Conservation (phyloP, 2,888 invertebrate species). For the Andrena praecox region DNA sequence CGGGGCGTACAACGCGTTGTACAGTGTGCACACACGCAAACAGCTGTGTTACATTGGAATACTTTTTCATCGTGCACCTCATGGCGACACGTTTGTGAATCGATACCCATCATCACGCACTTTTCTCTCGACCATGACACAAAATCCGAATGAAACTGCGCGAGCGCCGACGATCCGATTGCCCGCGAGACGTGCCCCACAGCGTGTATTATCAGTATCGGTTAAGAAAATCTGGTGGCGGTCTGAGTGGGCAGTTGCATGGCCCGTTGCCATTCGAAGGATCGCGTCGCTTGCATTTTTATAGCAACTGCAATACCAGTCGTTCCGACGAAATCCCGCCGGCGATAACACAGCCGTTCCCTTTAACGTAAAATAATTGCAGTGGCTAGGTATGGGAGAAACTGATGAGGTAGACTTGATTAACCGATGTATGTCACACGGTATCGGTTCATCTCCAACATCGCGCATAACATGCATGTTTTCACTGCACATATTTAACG, state of each 20-base stretch:
- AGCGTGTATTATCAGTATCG: background rate
- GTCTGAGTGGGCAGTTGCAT: background rate
- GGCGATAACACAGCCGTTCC: too few relatives aligned
- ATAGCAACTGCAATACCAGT: background rate
- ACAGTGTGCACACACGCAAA: background rate
- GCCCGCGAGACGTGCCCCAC: background rate
- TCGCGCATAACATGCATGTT: background rate
- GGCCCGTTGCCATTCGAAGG: background rate
- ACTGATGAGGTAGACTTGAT: too few relatives aligned
- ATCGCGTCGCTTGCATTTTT: background rate
- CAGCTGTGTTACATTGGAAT: background rate
- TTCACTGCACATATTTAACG: background rate
- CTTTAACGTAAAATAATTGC: too few relatives aligned
- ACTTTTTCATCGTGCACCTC: background rate
- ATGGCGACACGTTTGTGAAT: slow-evolving; percentile 37
- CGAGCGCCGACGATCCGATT: background rate
- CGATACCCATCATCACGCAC: slow-evolving; percentile 63
- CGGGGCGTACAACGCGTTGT: background rate
- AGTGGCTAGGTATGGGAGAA: too few relatives aligned
- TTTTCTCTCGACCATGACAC: slow-evolving; percentile 52
- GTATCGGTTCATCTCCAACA: too few relatives aligned
- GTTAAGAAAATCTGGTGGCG: background rate
- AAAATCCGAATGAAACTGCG: slow-evolving; percentile 26
- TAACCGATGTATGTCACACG: too few relatives aligned
- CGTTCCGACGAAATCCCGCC: background rate